phyloP scores from a whole-genome alignment of 1,140 invertebrate species.

The Uloborus diversus region DNA sequence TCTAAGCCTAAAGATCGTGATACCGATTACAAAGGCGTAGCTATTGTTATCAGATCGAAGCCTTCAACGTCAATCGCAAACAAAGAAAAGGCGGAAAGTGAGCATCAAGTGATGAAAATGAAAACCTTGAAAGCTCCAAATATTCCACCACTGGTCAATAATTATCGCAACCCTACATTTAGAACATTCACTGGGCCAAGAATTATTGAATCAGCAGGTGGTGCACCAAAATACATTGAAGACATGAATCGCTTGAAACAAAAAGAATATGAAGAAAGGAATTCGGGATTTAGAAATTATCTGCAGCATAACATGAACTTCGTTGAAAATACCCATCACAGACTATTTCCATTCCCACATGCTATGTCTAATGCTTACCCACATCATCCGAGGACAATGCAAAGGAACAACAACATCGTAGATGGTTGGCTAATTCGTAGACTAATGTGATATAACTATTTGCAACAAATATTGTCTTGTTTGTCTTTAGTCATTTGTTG shows the following conservation, averaged over 20 bases:
- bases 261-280: neutral
- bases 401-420: neutral
- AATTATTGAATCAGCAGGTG: constrained; percentile 11
- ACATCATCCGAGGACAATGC: neutral
- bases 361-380: too few relatives aligned
- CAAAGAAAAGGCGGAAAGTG: neutral
- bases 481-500: too few relatives aligned
- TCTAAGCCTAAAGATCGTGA: neutral
- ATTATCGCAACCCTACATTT: neutral
- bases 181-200: neutral
- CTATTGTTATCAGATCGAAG: constrained; percentile 19
- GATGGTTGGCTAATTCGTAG: constrained; percentile 31
- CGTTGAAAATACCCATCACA: neutral
- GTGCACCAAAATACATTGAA: constrained; percentile 14
- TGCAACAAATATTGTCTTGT: too few relatives aligned
- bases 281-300: neutral
- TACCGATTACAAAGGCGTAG: constrained; percentile 18
- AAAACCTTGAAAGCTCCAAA: neutral
- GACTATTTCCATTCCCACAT: neutral
- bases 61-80: neutral
- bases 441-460: neutral
- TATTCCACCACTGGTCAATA: neutral
- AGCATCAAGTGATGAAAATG: neutral
- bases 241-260: constrained; percentile 2
- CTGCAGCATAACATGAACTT: constrained; percentile 5